A percentile compares a stretch with the other conserved stretches of the same genome.
Conservation (phyloP, 2,113 vertebrate species). For the Smithornis capensis region DNA sequence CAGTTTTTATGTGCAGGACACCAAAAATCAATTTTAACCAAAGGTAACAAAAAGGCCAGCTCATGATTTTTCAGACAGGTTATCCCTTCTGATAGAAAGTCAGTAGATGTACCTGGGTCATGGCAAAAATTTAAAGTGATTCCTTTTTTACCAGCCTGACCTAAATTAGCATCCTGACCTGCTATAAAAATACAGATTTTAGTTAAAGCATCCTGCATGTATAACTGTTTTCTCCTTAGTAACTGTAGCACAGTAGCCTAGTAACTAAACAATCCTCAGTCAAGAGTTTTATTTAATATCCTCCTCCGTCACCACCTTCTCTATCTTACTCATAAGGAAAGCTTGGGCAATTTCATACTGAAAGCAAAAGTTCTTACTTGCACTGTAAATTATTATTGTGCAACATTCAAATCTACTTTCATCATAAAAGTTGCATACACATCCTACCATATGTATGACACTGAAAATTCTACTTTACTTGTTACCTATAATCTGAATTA, state of each 20-base stretch:
- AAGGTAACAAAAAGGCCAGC: neutral
- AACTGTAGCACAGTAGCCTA: neutral
- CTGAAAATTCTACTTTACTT: neutral
- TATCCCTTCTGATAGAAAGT: too few relatives aligned
- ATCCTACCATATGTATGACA: neutral
- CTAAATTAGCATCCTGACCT: neutral
- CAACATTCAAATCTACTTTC: neutral
- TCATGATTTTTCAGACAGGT: neutral
- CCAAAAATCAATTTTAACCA: neutral
- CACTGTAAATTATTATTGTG: neutral
- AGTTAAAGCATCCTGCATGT: neutral
- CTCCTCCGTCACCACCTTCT: neutral
- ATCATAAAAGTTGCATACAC: neutral
- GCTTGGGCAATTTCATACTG: neutral
- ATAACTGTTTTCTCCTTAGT: neutral
- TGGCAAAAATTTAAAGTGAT: neutral
- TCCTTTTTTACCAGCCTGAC: neutral
- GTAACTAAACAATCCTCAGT: neutral
- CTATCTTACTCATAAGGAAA: neutral
- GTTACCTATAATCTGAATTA: neutral
- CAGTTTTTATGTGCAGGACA: neutral
- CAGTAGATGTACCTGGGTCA: neutral
- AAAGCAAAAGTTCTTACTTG: neutral
- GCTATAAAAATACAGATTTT: neutral
- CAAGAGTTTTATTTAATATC: neutral